These are phyloP conservation scores for Zootermopsis nevadensis DNA, from an alignment of 2,888 invertebrate species.

Conservation along the genomic window DNA sequence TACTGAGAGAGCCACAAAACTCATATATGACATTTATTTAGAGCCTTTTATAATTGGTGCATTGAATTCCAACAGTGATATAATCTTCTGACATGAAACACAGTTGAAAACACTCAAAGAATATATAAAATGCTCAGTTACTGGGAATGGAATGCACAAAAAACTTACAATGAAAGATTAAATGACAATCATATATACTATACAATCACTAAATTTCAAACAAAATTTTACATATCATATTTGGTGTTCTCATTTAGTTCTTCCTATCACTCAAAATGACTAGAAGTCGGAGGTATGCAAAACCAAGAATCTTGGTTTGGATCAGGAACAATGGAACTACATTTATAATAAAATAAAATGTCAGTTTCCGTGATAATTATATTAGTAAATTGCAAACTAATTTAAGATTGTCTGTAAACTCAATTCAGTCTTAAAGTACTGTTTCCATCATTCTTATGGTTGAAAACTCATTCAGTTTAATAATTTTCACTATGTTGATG, in stretches of 20 bases:
- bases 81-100: not conserved
- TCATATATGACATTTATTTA: conserved; percentile 30
- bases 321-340: not conserved
- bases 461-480: too few relatives aligned
- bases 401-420: too few relatives aligned
- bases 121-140: conserved; percentile 3
- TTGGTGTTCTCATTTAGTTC: not conserved
- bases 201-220: not conserved
- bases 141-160: conserved; percentile 22
- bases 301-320: not conserved
- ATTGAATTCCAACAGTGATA: conserved; percentile 29
- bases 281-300: not conserved
- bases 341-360: not conserved
- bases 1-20: not conserved
- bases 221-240: not conserved
- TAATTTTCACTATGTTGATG: too few relatives aligned
- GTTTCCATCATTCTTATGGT: too few relatives aligned
- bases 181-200: not conserved
- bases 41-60: conserved; percentile 32
- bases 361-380: not conserved
- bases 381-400: too few relatives aligned
- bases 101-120: not conserved
- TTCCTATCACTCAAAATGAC: conserved; percentile 8
- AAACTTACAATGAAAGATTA: not conserved
- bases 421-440: too few relatives aligned